Conservation (phyloP, 1,140 invertebrate genomes). For the Ceratina australensis region DNA sequence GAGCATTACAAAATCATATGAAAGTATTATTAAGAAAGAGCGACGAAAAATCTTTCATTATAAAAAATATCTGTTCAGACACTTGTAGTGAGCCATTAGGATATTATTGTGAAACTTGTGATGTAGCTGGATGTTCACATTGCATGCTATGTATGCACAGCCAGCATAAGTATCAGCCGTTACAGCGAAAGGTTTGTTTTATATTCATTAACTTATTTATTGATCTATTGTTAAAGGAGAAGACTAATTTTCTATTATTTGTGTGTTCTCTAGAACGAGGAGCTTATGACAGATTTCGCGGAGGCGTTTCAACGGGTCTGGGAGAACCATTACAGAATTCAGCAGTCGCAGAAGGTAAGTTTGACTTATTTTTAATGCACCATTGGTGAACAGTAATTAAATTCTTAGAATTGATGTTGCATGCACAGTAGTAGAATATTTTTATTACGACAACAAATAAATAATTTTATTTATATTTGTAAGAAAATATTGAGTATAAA, state of each 20-base stretch:
- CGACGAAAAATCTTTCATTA: background rate
- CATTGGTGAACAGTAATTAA: background rate
- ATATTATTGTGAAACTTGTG: slow-evolving; percentile 74
- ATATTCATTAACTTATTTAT: slow-evolving; percentile 1
- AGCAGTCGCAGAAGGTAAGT: slow-evolving; percentile 61
- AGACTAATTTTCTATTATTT: slow-evolving; percentile 36
- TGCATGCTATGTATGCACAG: slow-evolving; percentile 72
- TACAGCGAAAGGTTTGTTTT: slow-evolving; percentile 59
- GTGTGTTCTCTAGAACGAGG: slow-evolving; percentile 62
- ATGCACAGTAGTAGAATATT: slow-evolving; percentile 18
- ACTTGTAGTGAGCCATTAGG: slow-evolving; percentile 54
- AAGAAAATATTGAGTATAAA: slow-evolving; percentile 35
- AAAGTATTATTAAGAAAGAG: slow-evolving; percentile 42
- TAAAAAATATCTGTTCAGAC: slow-evolving; percentile 47
- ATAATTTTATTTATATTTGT: too few relatives aligned
- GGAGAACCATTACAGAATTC: slow-evolving; percentile 34
- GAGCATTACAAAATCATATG: slow-evolving; percentile 60
- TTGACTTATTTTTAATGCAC: slow-evolving; percentile 8
- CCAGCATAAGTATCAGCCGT: slow-evolving; percentile 55
- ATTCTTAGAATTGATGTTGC: background rate
- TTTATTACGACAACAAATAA: background rate
- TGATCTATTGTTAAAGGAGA: slow-evolving; percentile 9
- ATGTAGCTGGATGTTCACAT: slow-evolving; percentile 66
- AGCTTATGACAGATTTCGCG: slow-evolving; percentile 40
- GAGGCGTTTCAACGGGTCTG: background rate